phyloP scores from a whole-genome alignment of 1,140 invertebrate genomes.

The Melipona quadrifasciata region DNA sequence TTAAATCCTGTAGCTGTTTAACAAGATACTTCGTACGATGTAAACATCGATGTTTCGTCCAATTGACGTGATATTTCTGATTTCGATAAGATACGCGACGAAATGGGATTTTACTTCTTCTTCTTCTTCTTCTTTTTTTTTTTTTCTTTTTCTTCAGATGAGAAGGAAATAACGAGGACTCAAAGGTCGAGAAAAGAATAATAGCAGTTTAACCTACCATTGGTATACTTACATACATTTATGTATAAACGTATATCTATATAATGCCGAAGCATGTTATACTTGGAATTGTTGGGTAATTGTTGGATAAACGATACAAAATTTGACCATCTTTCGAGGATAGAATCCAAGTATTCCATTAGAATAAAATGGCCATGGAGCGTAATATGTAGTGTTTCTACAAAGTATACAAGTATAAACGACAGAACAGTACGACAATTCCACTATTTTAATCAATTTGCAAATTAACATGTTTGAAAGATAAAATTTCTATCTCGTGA shows the following conservation, averaged over 20 bases:
- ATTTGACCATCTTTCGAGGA: not conserved
- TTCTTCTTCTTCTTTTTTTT: no score
- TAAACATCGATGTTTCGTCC: not conserved
- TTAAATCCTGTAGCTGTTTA: not conserved
- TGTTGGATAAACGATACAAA: not conserved
- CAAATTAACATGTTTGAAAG: not conserved
- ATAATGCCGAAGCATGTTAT: not conserved
- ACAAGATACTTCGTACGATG: accelerated
- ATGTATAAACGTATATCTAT: not conserved
- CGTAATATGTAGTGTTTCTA: not conserved
- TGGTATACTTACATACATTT: no score
- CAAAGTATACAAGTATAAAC: not conserved
- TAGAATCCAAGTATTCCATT: not conserved
- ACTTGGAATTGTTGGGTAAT: not conserved
- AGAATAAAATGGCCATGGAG: not conserved
- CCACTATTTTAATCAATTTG: not conserved
- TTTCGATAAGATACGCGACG: constrained; percentile 35
- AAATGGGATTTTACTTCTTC: not conserved
- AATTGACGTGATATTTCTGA: not conserved
- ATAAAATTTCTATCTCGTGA: not conserved
- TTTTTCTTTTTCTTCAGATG: not conserved
- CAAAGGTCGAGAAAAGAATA: not conserved
- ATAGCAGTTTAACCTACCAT: not conserved
- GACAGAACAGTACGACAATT: not conserved
- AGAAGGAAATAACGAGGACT: not conserved